Conservation (phyloP, 2,113 vertebrate genomes). For the Hystrix brachyura region DNA sequence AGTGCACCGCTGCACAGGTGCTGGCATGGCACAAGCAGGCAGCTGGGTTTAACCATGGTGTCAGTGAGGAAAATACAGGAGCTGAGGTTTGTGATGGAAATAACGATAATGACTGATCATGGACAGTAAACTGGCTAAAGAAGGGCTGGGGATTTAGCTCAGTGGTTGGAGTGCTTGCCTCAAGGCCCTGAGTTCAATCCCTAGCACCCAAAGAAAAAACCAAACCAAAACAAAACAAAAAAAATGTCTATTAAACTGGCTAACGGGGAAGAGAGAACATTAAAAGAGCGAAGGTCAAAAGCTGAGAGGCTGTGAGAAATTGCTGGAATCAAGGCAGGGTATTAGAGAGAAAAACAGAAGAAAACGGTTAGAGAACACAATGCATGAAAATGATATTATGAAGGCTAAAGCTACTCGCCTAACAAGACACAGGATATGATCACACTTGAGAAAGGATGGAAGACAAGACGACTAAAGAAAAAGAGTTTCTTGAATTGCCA, state of each 20-base stretch:
- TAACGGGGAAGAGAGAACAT: constrained; percentile 3
- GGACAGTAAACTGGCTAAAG: neutral
- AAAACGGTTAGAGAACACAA: neutral
- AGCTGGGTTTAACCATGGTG: neutral
- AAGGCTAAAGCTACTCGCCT: neutral
- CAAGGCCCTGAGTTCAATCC: too few species aligned
- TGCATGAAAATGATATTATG: neutral
- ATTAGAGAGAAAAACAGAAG: neutral
- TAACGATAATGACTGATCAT: neutral
- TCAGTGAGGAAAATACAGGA: neutral
- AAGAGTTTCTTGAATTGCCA: neutral
- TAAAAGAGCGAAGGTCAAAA: neutral
- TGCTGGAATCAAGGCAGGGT: neutral
- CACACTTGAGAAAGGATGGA: neutral
- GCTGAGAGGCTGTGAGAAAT: neutral
- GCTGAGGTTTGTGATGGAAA: neutral
- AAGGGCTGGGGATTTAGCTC: too few species aligned
- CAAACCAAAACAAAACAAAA: too few species aligned
- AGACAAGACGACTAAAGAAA: neutral
- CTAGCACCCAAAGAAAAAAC: too few species aligned
- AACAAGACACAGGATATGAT: neutral
- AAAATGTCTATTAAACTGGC: neutral
- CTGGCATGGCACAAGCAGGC: neutral
- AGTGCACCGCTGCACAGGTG: neutral
- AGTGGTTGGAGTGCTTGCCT: too few species aligned